Percentiles rank a stretch among this genome's conserved stretches.
phyloP scores from a whole-genome alignment of 2,113 vertebrate species.

The Protomyctophum bolini region DNA sequence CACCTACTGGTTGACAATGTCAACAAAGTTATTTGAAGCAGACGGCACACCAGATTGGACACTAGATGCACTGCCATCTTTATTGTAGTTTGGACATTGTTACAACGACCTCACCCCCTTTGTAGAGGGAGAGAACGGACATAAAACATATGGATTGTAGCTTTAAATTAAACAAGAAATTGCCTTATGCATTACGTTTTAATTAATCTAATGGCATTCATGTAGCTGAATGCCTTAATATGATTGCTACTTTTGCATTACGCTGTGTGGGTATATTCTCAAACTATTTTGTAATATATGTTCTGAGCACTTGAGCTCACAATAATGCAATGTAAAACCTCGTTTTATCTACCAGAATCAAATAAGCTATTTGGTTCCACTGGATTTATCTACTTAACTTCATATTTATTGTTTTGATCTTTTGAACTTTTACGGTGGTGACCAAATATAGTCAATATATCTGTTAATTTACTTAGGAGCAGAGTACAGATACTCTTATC shows the following conservation, averaged over 20 bases:
- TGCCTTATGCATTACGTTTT: conserved; percentile 27
- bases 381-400: conserved; percentile 48
- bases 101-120: no score
- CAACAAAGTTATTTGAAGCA: no score
- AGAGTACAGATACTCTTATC: conserved; percentile 38
- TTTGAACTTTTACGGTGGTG: conserved; percentile 22
- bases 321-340: conserved; percentile 43
- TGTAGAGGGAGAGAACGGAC: no score
- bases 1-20: no score
- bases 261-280: conserved; percentile 26
- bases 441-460: conserved; percentile 13
- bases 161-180: conserved; percentile 53
- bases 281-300: conserved; percentile 38
- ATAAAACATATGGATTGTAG: no score
- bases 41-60: no score
- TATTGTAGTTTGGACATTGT: no score
- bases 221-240: conserved; percentile 39
- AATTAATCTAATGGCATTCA: conserved; percentile 37
- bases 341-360: conserved; percentile 63
- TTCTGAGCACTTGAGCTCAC: conserved; percentile 32
- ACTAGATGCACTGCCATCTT: no score
- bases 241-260: conserved; percentile 27
- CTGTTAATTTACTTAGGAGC: conserved; percentile 37
- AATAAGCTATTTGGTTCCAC: conserved; percentile 64
- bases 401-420: conserved; percentile 69